Conservation (phyloP, 1,140 invertebrate genomes). For the Cryptotermes secundus region DNA sequence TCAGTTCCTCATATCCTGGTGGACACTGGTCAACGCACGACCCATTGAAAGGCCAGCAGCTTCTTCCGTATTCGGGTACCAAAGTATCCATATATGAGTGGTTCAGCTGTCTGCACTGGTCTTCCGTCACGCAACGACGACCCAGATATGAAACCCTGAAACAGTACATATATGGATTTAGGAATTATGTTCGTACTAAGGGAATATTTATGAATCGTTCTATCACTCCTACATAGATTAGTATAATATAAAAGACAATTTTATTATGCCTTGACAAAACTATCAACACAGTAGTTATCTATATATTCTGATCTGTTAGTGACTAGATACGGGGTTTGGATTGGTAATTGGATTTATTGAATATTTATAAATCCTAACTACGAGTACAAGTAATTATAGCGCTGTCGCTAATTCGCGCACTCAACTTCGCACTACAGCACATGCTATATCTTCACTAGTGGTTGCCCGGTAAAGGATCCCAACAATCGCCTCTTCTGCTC, state of each 20-base stretch:
- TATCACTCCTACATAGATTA: background rate
- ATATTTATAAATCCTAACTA: no score
- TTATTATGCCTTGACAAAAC: no score
- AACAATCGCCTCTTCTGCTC: no score
- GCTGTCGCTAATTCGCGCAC: no score
- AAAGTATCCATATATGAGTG: background rate
- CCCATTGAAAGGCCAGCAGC: conserved; percentile 47
- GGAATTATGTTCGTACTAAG: background rate
- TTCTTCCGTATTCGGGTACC: background rate
- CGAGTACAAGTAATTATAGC: no score
- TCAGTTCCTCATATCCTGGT: conserved; percentile 48
- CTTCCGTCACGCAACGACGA: conserved; percentile 56
- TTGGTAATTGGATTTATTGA: no score
- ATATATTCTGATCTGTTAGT: no score
- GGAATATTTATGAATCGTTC: background rate
- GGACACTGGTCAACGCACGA: conserved; percentile 60
- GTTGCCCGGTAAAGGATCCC: no score
- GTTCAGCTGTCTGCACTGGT: conserved; percentile 52
- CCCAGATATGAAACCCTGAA: conserved; percentile 45
- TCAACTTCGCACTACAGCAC: no score
- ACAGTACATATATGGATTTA: background rate
- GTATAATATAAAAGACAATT: background rate
- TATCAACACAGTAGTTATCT: no score
- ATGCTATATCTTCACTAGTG: no score
- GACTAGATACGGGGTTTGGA: no score